These are phyloP conservation scores for Squalus acanthias DNA, from an alignment of 2,797 vertebrate genomes.

Conservation along the genomic window DNA sequence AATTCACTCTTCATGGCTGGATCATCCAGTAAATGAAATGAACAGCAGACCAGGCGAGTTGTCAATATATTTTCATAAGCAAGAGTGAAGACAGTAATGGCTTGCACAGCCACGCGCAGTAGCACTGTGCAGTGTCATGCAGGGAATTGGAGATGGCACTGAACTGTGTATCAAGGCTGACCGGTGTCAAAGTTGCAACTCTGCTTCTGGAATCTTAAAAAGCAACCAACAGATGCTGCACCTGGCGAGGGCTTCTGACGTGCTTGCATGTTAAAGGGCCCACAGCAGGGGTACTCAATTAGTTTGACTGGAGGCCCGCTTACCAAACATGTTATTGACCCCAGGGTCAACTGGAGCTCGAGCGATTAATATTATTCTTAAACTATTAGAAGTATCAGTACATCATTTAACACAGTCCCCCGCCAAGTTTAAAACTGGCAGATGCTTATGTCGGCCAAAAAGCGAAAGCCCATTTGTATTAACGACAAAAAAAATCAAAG, in stretches of 20 bases:
- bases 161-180: background rate
- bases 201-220: background rate
- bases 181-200: background rate
- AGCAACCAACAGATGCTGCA: background rate
- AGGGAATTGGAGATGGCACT: background rate
- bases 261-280: background rate
- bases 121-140: constrained; percentile 18
- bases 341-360: background rate
- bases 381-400: background rate
- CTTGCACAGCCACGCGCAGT: constrained; percentile 56
- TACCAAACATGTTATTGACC: background rate
- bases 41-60: constrained; percentile 63
- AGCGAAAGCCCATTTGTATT: background rate
- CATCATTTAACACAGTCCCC: background rate
- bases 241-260: background rate
- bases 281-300: background rate
- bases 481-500: background rate
- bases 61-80: constrained; percentile 63
- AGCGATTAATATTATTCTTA: background rate
- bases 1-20: constrained; percentile 66
- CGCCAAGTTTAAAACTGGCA: background rate
- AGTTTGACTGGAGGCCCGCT: background rate
- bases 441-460: background rate
- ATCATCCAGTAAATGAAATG: constrained; percentile 67
- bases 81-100: constrained; percentile 57